Evolutionary conservation across 2,797 vertebrate species (phyloP).

Genomic region (Pteropus rufus): DNA sequence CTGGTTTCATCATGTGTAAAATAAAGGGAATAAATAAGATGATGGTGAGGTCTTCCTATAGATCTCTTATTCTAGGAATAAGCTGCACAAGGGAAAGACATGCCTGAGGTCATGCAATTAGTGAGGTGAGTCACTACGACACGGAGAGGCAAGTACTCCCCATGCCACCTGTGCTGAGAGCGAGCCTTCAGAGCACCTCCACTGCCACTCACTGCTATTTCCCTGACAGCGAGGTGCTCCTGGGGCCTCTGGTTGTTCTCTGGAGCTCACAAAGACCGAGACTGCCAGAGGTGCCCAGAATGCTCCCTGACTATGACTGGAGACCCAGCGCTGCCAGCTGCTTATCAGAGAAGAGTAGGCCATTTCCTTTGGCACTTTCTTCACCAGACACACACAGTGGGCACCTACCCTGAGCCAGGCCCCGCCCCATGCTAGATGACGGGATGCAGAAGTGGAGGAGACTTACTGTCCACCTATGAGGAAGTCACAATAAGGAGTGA

Average conservation of each 20-base stretch:
- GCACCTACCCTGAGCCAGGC: neutral
- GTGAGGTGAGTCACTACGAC: neutral
- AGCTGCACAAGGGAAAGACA: neutral
- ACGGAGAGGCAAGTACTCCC: neutral
- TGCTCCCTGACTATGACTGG: neutral
- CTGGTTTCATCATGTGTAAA: neutral
- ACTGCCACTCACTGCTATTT: neutral
- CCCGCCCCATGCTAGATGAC: neutral
- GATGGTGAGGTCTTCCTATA: neutral
- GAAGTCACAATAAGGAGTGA: neutral
- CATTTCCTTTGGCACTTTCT: neutral
- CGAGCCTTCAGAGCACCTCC: neutral
- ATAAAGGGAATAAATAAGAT: neutral
- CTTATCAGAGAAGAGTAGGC: neutral
- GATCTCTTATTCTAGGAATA: neutral
- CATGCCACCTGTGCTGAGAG: neutral
- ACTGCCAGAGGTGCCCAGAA: neutral
- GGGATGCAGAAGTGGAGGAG: neutral
- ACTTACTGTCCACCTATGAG: neutral
- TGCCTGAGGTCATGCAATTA: neutral
- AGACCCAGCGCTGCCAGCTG: neutral
- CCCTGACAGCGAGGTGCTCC: too few relatives aligned
- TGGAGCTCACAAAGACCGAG: neutral
- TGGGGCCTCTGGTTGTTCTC: neutral
- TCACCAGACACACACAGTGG: neutral